phyloP scores from a whole-genome alignment of 1,140 invertebrate genomes.

The Formica exsecta region DNA sequence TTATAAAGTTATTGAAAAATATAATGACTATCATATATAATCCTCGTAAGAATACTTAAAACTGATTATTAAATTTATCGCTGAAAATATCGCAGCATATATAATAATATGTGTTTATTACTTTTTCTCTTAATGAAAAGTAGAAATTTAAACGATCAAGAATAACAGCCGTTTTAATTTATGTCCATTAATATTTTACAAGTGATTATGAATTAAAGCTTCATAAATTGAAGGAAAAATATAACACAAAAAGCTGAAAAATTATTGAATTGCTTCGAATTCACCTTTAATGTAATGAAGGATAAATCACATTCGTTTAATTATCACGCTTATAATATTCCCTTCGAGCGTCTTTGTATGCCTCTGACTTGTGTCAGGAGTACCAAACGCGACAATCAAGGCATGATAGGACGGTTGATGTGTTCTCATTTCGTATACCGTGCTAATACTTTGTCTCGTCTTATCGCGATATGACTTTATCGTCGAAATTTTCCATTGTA shows the following conservation, averaged over 20 bases:
- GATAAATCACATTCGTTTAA: background rate
- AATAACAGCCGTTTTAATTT: too few relatives aligned
- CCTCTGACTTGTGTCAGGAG: background rate
- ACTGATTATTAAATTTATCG: background rate
- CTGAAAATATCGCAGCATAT: background rate
- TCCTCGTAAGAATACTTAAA: background rate
- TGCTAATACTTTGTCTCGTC: background rate
- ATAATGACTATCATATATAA: background rate
- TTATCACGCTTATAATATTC: background rate
- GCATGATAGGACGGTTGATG: constrained; percentile 5
- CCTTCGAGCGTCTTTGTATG: background rate
- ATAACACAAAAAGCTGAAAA: background rate
- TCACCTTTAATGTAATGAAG: too few relatives aligned
- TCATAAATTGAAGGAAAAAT: background rate
- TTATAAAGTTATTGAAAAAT: constrained; percentile 2
- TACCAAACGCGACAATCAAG: background rate
- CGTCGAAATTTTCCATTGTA: constrained; percentile 73
- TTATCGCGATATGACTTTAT: constrained; percentile 72
- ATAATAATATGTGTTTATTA: background rate
- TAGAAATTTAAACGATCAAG: background rate
- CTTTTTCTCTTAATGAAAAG: background rate
- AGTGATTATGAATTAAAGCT: background rate
- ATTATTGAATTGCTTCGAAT: background rate
- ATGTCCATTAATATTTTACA: background rate
- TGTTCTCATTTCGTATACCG: background rate